phyloP scores from a whole-genome alignment of 1,140 invertebrate genomes.

The Nebria ingens region DNA sequence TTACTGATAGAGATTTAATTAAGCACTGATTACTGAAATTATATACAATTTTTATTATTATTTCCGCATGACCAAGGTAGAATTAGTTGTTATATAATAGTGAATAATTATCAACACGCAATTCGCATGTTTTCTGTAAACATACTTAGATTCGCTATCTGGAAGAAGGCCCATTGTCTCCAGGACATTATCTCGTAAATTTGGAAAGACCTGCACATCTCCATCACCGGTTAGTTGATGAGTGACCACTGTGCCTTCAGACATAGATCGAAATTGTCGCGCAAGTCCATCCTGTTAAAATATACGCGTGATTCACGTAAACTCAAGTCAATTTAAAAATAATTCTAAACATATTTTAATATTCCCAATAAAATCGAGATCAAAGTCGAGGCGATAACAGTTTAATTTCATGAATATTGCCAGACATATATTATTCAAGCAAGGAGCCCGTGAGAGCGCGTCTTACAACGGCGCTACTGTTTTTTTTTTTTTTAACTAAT shows the following conservation, averaged over 20 bases:
- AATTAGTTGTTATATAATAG: no score
- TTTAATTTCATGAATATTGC: no score
- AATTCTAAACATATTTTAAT: not conserved
- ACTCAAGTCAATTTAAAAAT: not conserved
- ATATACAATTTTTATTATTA: no score
- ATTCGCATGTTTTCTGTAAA: no score
- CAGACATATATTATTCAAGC: no score
- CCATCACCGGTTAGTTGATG: constrained; percentile 13
- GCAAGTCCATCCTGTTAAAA: not conserved
- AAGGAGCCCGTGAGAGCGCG: no score
- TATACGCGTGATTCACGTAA: not conserved
- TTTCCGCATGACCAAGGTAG: no score
- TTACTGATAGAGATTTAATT: no score
- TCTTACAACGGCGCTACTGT: no score
- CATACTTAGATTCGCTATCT: constrained; percentile 20
- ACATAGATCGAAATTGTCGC: constrained; percentile 22
- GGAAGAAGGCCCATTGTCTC: constrained; percentile 28
- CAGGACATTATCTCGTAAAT: constrained; percentile 26
- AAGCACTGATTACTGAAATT: no score
- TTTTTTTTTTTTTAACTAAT: no score
- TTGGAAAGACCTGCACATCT: constrained; percentile 25
- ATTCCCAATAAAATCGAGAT: not conserved
- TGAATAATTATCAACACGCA: no score
- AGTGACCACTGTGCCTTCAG: constrained; percentile 21
- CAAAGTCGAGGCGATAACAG: not conserved